These are phyloP conservation scores for Drosophila elegans DNA, from an alignment of 1,140 invertebrate genomes.

Conservation along the genomic window DNA sequence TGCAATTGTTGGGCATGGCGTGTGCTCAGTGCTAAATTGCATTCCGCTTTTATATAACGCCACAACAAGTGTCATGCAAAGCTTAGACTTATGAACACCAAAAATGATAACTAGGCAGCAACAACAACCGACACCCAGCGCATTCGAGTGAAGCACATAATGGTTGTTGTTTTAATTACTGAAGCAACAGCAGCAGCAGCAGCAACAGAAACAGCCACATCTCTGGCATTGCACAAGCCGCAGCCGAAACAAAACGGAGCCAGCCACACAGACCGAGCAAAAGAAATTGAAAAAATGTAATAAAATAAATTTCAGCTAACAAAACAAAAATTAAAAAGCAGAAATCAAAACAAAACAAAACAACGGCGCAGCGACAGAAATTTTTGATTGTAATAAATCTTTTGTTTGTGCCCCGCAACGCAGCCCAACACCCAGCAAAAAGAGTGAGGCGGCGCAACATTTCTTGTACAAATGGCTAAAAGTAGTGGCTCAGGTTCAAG, in stretches of 20 bases:
- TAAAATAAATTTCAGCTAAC: conserved; percentile 77
- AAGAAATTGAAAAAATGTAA: conserved; percentile 78
- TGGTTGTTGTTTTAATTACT: conserved; percentile 71
- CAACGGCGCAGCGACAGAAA: conserved; percentile 56
- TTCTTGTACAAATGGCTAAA: conserved; percentile 46
- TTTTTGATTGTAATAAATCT: conserved; percentile 78
- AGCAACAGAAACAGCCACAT: conserved; percentile 39
- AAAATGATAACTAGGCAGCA: conserved; percentile 16
- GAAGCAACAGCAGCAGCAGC: conserved; percentile 33
- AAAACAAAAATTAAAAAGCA: conserved; percentile 41
- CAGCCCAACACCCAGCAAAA: conserved; percentile 34
- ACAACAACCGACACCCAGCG: conserved; percentile 54
- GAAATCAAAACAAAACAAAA: conserved; percentile 12
- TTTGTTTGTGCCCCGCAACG: conserved; percentile 66
- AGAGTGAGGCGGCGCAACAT: conserved; percentile 45
- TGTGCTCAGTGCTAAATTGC: conserved; percentile 29
- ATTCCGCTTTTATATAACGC: conserved; percentile 61
- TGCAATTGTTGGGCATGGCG: conserved; percentile 11
- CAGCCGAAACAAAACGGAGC: conserved; percentile 51
- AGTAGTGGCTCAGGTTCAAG: conserved; percentile 61
- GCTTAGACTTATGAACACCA: conserved; percentile 38
- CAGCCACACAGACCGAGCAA: conserved; percentile 54
- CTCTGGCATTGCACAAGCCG: conserved; percentile 61
- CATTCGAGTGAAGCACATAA: conserved; percentile 60
- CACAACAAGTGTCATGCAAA: conserved; percentile 67